Conservation (phyloP, 2,888 invertebrate species). For the Hoplodrina ambigua region DNA sequence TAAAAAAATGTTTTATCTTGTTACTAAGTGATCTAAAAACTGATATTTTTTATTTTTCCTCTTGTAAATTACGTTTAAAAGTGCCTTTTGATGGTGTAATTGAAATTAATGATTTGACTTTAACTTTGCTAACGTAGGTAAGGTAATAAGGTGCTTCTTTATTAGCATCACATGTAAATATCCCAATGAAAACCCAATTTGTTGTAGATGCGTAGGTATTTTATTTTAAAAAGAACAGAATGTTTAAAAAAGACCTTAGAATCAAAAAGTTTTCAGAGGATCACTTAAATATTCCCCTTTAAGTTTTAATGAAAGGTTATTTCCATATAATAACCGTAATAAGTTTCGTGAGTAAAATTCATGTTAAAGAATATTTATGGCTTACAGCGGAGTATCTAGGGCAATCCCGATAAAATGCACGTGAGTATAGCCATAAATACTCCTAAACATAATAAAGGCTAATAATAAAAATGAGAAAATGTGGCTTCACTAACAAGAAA, state of each 20-base stretch:
- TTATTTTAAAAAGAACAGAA: neutral
- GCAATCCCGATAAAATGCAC: conserved; percentile 33
- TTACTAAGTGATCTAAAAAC: too few species aligned
- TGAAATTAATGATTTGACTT: too few species aligned
- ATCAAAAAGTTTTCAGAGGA: neutral
- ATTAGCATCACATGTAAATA: too few species aligned
- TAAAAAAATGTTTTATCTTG: too few species aligned
- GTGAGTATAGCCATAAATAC: conserved; percentile 26
- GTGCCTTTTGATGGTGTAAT: too few species aligned
- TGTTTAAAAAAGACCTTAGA: neutral
- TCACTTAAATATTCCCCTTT: neutral
- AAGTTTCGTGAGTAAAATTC: conserved; percentile 17
- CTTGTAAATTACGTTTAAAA: too few species aligned
- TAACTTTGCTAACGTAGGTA: too few species aligned
- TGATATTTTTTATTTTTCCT: too few species aligned
- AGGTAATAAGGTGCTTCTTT: too few species aligned
- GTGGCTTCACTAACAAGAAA: conserved; percentile 2
- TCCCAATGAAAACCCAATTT: too few species aligned
- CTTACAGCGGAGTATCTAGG: conserved; percentile 19
- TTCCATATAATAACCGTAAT: conserved; percentile 3
- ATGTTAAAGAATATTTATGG: conserved; percentile 31
- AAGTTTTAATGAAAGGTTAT: conserved; percentile 6
- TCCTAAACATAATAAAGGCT: conserved; percentile 28
- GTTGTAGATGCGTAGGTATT: too few species aligned
- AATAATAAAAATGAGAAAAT: conserved; percentile 36